Base-by-base conservation (phyloP, 2,797 vertebrate species). In the Ctenopoma multispine region DNA sequence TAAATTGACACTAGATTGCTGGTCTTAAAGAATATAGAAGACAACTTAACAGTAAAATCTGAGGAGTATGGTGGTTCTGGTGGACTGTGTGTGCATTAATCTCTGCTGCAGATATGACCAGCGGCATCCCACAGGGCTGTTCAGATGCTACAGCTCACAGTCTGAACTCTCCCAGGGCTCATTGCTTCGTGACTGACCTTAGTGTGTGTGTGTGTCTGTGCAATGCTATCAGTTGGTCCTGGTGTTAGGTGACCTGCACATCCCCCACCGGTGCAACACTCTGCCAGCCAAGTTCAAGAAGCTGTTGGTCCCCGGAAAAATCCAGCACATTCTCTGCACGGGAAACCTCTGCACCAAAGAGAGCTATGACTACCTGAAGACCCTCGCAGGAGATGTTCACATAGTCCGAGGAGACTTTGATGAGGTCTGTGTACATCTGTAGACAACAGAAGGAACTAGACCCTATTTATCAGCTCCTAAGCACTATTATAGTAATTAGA, bases 301-400 rank as follows among this genome's bases (percentile, higher is more conserved):
- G 82, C 93, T 99, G 78, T 90, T 99, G 90, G 98, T 99, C 7
- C 98, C 98, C 0, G 98, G 98, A 5, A 99, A 99, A 92, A 99
- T 99, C 90, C 98, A 99, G 73, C 98, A 99, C 90, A 99, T 99
- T 50, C 96, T 99, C 72, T 99, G 98, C 91, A 99, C 98, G 0
- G 98, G 98, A n/a, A 99, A 99, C 89, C 97, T 99, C 59, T 99
- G 98, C 92, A 99, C 97, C 72, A 99, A 99, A 93, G 98, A 99
- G 92, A 99, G 96, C 86, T 99, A 98, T 63, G 98, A 99, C 92
- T 99, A 99, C 94, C 95, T 99, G 92, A 99, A 99, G 94, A 99
- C 97, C 1, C 94, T 99, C 69, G 98, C 98, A 3, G 98, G 97
- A 29, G 98, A 99, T 4, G 98, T 99, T 62, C 98, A 99, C 64